Base-by-base conservation (phyloP, 2,888 invertebrate species). In the Drosophila silvestris region DNA sequence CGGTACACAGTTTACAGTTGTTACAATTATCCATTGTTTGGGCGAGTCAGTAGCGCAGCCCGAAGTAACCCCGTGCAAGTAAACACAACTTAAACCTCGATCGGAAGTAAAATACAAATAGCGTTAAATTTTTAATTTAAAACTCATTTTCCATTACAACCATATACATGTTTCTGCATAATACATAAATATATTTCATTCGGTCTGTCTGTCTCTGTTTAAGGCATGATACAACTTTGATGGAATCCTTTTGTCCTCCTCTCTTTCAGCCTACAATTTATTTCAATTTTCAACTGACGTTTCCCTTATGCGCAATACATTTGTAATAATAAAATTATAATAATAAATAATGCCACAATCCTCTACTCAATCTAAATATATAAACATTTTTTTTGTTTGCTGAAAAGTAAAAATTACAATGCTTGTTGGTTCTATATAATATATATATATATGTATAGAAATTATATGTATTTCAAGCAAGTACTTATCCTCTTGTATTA, bases 1-100 rank as follows among this genome's bases (percentile, higher is more conserved):
- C 86, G 91, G 79, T 85, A 58, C 63, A 86, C 89, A 77, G 91
- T 83, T 89, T 85, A 90, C 91, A 88, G 75, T 90, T 88, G 86
- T 77, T 77, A 85, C 84, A 81, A 85, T 90, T 83, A 88, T 77
- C 80, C 78, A 81, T 87, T 89, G 84, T 82, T 81, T 74, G 47
- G 16, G 78, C 66, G 76, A 72, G 72, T 63, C 74, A 69, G 72
- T 52, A 77, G 83, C 78, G 56, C 61, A 69, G 69, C 77, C 71
- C 60, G 76, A 69, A 63, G 54, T 67, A 71, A 78, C 85, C 85
- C 89, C 58, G 73, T 66, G 56, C 57, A 69, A 71, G 67, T 82
- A 71, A 90, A 75, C 63, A 85, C 10, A 59, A 67, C 58, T 51
- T 63, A 41, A 64, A 41, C 56, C 68, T 57, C 14, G n/a, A 41